Evolutionary conservation across 1,140 invertebrate species (phyloP), one percentile per base, ranked within the genome.

Genomic region (Trichomalopsis sarcophagae): DNA sequence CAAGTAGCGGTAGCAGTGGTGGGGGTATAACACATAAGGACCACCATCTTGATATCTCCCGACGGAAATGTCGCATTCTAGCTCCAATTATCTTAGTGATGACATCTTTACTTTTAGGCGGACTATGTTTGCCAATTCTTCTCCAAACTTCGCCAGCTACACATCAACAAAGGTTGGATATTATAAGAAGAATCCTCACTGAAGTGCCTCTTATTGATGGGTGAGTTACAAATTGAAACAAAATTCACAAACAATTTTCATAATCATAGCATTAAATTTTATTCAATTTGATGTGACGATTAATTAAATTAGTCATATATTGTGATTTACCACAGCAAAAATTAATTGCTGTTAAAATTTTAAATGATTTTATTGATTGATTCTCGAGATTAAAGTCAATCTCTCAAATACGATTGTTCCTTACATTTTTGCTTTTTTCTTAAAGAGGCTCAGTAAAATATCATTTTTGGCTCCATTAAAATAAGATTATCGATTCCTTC

Each of bases 191-290:
- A 89, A 94, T 95, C 79, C 93, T 95, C 88, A 93, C 92, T 88
- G 94, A 95, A 92, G 94, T 94, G 91, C 95, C 95, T 88, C 93
- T 95, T 83, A 94, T 95, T 89, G 95, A 95, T 87, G 95, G 95
- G 95, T 95, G 89, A 92, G 87, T 83, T 30, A 44, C 69, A n/a
- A 36, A 30, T 2, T 33, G 3, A 71, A 71, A 71, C 3, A 13
- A 13, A 71, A 30, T 0, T n/a, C 11, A 30, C n/a, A 23, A 69
- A 55, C 17, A 55, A 50, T 21, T 17, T 55, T 55, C 5, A 36
- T 36, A 36, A 36, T 36, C 2, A 55, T 44, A 27, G 0, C 27
- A 27, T 27, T 27, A 27, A 27, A 27, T 27, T 27, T 27, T 27
- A 27, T 27, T 27, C 27, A 27, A 27, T 27, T 27, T 27, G 27